Evolutionary conservation across 2,113 vertebrate genomes (phyloP), one percentile per base, ranked within the genome.

Genomic region (Takifugu flavidus): DNA sequence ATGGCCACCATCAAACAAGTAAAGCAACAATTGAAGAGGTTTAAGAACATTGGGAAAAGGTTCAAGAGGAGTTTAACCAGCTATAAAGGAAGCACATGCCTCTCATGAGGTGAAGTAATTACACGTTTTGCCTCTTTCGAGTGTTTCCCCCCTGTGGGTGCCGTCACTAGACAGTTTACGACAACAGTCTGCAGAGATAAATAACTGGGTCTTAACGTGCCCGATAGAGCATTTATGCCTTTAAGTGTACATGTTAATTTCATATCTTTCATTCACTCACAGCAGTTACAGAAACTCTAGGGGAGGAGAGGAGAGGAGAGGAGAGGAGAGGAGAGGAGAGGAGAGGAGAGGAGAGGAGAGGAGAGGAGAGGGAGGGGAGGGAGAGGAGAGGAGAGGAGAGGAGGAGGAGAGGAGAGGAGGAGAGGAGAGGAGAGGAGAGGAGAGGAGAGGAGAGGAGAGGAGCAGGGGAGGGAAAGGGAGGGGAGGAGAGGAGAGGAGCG

Each of bases 11-110:
- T 31, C 29, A 73, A 68, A 51, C 58, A 12, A 62, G 2, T 6
- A 27, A 49, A 47, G 52, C 25, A 25, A n/a, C 14, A 26, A 53
- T 60, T 0, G 4, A 53, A 49, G 26, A 54, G 13, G 49, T 13
- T 65, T n/a, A 43, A 53, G 47, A 65, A 29, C 2, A 3, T 11
- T 39, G 62, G 57, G 25, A 50, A 65, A 70, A 70, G 49, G 65
- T 78, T 74, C 70, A 79, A 5, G 44, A 45, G 53, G 10, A 65
- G 79, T 70, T 79, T 58, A 78, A 20, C 56, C 13, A 53, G 65
- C 70, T 59, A 44, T 2, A 2, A 39, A 74, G 34, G 43, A 80
- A 59, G 54, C 56, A 68, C 65, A 80, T 80, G 62, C 45, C 62
- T 62, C 56, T 75, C 59, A 74, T 68, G 62, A 49, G 65, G 56